Conservation (phyloP, 2,888 invertebrate species). For the Lymantria dispar region DNA sequence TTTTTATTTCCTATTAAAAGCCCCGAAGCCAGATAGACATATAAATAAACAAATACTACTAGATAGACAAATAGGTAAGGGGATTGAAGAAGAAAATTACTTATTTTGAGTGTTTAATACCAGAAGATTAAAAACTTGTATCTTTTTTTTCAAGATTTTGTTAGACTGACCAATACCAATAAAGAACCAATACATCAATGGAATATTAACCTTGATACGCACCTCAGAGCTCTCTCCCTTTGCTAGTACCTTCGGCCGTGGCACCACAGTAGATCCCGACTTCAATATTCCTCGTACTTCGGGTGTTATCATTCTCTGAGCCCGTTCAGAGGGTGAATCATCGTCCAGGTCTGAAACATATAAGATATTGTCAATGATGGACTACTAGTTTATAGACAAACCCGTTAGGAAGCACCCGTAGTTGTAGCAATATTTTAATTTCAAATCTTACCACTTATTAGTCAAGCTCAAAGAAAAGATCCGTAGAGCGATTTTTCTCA, state of each 20-base stretch:
- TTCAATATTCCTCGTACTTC: slow-evolving; percentile 81
- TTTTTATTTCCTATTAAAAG: no score
- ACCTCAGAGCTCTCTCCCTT: slow-evolving; percentile 81
- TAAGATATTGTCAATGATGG: background rate
- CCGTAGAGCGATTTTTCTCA: background rate
- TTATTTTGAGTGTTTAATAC: no score
- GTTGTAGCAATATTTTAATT: slow-evolving; percentile 14
- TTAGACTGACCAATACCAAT: no score
- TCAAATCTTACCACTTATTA: slow-evolving; percentile 17
- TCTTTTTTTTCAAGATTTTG: no score
- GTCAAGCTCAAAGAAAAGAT: slow-evolving; percentile 20
- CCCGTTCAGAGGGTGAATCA: slow-evolving; percentile 73
- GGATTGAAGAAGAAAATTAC: no score
- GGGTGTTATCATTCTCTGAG: slow-evolving; percentile 78
- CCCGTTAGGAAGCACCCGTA: slow-evolving; percentile 7
- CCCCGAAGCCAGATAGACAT: no score
- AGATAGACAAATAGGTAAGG: no score
- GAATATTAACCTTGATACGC: slow-evolving; percentile 23
- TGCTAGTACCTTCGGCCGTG: slow-evolving; percentile 61
- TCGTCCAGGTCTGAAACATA: slow-evolving; percentile 65
- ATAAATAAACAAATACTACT: no score
- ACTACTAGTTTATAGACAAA: background rate
- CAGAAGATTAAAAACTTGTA: no score
- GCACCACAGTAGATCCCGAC: slow-evolving; percentile 73
- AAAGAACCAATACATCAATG: background rate